Evolutionary conservation across 2,113 vertebrate genomes (phyloP).

Genomic region (Ochotona curzoniae): DNA sequence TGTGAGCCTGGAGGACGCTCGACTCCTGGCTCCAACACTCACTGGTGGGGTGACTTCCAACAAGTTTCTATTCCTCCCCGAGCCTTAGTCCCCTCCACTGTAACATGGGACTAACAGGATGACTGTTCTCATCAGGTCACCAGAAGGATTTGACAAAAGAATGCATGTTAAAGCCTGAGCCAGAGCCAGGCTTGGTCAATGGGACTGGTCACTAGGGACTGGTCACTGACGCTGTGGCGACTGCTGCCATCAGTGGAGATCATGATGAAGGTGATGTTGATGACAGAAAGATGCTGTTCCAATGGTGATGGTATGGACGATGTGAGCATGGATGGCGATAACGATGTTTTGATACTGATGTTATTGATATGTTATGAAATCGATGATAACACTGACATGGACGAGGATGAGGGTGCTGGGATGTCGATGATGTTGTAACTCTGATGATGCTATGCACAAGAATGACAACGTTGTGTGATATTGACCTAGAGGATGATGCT

Average conservation of each 20-base stretch:
- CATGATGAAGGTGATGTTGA: too few relatives aligned
- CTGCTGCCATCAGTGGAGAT: too few relatives aligned
- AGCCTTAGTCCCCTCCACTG: background rate
- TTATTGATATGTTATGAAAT: background rate
- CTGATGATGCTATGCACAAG: rapidly evolving
- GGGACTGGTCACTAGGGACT: background rate
- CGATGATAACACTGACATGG: background rate
- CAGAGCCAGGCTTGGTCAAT: background rate
- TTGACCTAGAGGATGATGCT: rapidly evolving
- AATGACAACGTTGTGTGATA: too few relatives aligned
- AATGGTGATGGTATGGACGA: too few relatives aligned
- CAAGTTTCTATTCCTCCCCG: background rate
- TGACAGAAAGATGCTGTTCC: too few relatives aligned
- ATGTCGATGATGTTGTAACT: too few relatives aligned
- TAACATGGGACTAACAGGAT: background rate
- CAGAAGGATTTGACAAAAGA: background rate
- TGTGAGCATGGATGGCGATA: too few relatives aligned
- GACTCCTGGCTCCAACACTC: background rate
- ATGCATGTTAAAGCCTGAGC: background rate
- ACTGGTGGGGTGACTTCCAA: background rate
- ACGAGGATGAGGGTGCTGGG: background rate
- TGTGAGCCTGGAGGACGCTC: background rate
- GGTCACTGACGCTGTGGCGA: rapidly evolving
- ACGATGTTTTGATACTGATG: background rate
- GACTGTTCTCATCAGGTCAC: background rate